A percentile compares a stretch with the other conserved stretches of the same genome.
Conservation (phyloP, 2,797 vertebrate species). For the Amblyopsis hoosieri region DNA sequence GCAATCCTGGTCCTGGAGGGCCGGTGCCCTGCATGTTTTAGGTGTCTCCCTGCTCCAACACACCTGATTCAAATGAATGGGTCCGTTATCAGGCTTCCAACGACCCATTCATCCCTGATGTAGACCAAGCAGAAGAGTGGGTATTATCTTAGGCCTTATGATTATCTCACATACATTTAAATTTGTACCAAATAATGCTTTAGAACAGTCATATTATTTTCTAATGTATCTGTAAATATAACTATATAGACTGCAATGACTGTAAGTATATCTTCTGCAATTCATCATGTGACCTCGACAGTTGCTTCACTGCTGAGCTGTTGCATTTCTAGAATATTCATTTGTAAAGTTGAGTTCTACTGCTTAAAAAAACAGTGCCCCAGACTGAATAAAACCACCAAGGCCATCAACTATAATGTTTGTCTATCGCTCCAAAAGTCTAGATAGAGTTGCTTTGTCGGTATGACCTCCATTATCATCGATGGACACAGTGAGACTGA, state of each 20-base stretch:
- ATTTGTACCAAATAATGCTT: constrained; percentile 46
- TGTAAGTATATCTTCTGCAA: constrained; percentile 40
- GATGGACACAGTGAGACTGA: constrained; percentile 62
- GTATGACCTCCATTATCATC: constrained; percentile 20
- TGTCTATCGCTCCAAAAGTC: neutral
- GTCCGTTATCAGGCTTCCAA: too few species aligned
- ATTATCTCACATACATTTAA: constrained; percentile 9
- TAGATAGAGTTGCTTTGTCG: constrained; percentile 12
- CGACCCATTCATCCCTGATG: too few species aligned
- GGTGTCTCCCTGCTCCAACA: too few species aligned
- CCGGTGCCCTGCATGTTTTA: too few species aligned
- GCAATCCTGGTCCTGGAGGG: too few species aligned
- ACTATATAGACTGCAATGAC: constrained; percentile 42
- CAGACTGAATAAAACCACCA: constrained; percentile 25
- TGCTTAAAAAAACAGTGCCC: constrained; percentile 19
- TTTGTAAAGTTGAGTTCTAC: constrained; percentile 24
- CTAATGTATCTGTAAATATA: constrained; percentile 21
- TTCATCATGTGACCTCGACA: constrained; percentile 45
- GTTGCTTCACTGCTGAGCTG: constrained; percentile 38
- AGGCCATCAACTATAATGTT: constrained; percentile 14
- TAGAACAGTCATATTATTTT: constrained; percentile 44
- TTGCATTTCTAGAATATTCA: constrained; percentile 40
- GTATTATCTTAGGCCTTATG: constrained; percentile 28
- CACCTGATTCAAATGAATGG: too few species aligned
- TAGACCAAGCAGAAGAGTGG: neutral